Percentiles rank a stretch among this genome's conserved stretches.
Evolutionary conservation across 2,888 invertebrate species (phyloP).

Genomic region (Mylabris sibirica): DNA sequence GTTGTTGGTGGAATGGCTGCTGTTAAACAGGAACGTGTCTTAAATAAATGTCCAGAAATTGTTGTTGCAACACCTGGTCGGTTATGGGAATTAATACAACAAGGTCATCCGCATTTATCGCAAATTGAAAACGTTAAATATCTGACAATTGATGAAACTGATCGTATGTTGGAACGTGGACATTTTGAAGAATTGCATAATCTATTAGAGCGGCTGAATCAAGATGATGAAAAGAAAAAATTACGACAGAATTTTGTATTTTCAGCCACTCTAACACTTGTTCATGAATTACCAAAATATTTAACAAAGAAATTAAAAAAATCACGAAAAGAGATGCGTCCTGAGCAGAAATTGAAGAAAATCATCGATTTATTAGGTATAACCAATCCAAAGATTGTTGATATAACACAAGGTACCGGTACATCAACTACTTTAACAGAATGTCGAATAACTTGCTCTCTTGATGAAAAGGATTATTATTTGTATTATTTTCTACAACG

Average conservation of each 20-base stretch:
- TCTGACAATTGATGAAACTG: constrained; percentile 97
- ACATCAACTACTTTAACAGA: constrained; percentile 87
- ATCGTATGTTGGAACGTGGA: constrained; percentile 95
- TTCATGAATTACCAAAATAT: constrained; percentile 84
- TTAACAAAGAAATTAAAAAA: constrained; percentile 67
- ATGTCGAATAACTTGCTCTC: constrained; percentile 78
- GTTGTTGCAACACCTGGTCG: constrained; percentile 97
- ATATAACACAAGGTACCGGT: constrained; percentile 83
- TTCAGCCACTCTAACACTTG: constrained; percentile 94
- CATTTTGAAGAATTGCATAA: constrained; percentile 92
- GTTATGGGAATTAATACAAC: constrained; percentile 90
- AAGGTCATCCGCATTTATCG: constrained; percentile 79
- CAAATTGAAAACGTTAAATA: constrained; percentile 77
- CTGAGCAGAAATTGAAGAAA: constrained; percentile 78
- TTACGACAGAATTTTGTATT: constrained; percentile 93
- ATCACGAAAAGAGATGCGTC: constrained; percentile 70
- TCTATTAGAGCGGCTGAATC: constrained; percentile 81
- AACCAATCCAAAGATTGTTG: constrained; percentile 90
- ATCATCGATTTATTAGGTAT: constrained; percentile 84
- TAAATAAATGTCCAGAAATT: constrained; percentile 86
- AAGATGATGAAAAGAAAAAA: constrained; percentile 67
- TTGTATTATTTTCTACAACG: constrained; percentile 87
- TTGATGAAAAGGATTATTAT: constrained; percentile 89
- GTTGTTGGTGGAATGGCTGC: constrained; percentile 94
- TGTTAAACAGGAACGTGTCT: constrained; percentile 90